Base-by-base conservation (phyloP, 64 coral and sea anemone species). In the Montipora cactus region DNA sequence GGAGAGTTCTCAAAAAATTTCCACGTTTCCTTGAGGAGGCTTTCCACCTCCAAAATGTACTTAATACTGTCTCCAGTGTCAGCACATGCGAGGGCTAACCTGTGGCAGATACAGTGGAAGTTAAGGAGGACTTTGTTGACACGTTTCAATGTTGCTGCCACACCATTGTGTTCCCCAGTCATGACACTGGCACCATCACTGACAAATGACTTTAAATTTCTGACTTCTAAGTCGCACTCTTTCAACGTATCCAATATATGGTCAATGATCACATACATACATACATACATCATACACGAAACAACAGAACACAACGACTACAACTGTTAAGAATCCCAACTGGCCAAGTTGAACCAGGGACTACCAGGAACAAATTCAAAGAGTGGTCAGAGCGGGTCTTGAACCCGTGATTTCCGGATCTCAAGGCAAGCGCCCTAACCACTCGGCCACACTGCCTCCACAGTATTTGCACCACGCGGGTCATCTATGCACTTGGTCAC, bases 101-200 rank as follows among this genome's bases (percentile, higher is more conserved):
- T 90, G 88, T 90, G 71, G 74, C 88, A 61, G 88, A 90, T 79
- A 79, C 88, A 90, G 89, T 90, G 89, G 89, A 90, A 90, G 76
- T 90, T 90, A 80, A 90, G 89, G 55, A 90, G 21, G 89, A 90
- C 89, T 80, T 90, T 90, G 89, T 90, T 90, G 76, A 90, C 77
- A 67, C 58, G 49, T 90, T 79, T 90, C 74, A 79, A 67, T 90
- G 57, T 79, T 79, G 88, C 88, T 90, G 75, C 86, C 13, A 69
- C 67, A 69, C 67, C 9, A 69, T 19, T 69, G 67, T 69, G 16
- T 69, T 69, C 8, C 16, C 67, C 9, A 21, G 67, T 69, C 67
- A 69, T 14, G 67, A 69, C 16, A 16, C 67, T 69, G 15, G 67
- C 67, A 69, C 67, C 67, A 69, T 69, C 89, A 81, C 89, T 90